Percentiles rank a stretch among this genome's conserved stretches.
These are phyloP conservation scores for Drosophila gaucha DNA, from an alignment of 2,888 invertebrate genomes.

Conservation along the genomic window DNA sequence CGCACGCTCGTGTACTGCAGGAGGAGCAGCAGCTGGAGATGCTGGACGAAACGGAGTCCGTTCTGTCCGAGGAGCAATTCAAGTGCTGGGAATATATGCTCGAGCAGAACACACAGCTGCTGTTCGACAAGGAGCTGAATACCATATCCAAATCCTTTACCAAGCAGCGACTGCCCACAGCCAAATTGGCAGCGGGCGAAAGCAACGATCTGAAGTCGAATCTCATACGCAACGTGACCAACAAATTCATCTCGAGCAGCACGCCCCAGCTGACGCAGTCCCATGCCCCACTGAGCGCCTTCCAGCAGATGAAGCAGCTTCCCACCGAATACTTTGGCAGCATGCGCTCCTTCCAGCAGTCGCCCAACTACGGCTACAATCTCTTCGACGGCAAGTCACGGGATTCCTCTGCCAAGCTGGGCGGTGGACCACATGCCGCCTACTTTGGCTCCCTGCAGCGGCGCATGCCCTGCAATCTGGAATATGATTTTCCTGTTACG, in stretches of 20 bases:
- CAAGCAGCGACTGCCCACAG: conserved; percentile 72
- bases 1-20: conserved; percentile 85
- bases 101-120: conserved; percentile 94
- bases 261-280: conserved; percentile 87
- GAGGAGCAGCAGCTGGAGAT: conserved; percentile 86
- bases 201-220: conserved; percentile 76
- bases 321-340: conserved; percentile 89
- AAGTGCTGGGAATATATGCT: conserved; percentile 97
- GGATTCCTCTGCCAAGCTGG: conserved; percentile 62
- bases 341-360: conserved; percentile 91
- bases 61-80: conserved; percentile 93
- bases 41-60: conserved; percentile 86
- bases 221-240: conserved; percentile 75
- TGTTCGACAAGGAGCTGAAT: conserved; percentile 95
- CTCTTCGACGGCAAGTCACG: conserved; percentile 71
- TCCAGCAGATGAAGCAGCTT: conserved; percentile 50
- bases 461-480: conserved; percentile 93
- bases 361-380: conserved; percentile 83
- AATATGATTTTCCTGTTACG: conserved; percentile 93
- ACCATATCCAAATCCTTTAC: conserved; percentile 89
- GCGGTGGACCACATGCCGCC: conserved; percentile 92
- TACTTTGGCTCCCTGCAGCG: conserved; percentile 94
- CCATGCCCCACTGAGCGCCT: conserved; percentile 19
- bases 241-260: conserved; percentile 88
- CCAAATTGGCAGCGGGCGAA: conserved; percentile 44